Evolutionary conservation across 2,797 vertebrate species (phyloP), one percentile per base, ranked within the genome.

Genomic region (Pseudotriccus pelzelni): DNA sequence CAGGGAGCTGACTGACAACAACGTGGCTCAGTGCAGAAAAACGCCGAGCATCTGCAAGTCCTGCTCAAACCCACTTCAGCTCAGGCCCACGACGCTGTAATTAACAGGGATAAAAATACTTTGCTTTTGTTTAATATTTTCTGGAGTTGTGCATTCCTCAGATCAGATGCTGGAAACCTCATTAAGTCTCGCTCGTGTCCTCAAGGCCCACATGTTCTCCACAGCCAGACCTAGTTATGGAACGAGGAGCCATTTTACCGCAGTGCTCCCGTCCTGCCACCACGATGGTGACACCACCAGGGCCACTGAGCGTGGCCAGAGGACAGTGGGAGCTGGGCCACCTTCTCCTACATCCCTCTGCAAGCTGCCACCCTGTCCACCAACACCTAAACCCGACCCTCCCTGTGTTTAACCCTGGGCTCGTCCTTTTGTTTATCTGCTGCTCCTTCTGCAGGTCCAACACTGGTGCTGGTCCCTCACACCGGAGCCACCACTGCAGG

Each of bases 91-190:
- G 64, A 92, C 53, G 39, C 93, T 95, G 94, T 87, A 95, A 95
- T 96, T 95, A 96, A 94, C 87, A 3, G 46, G 90, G 93, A 94
- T 95, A 94, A 96, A 96, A 96, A 96, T 94, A 96, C 94, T 96
- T 87, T 11, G 93, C 95, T 96, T 97, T 96, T 97, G 96, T 97
- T 97, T 95, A 87, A 85, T 87, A 62, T 72, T 87, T 94, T 89
- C 93, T 90, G 84, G 87, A 94, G 94, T 83, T 87, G 81, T 14
- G 76, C 82, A 12, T 10, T 87, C 87, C 92, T 96, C 89, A 8
- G 66, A 89, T 95, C 90, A 94, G 93, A 96, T 96, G 94, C 75
- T 87, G 46, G 82, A 64, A 93, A 79, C 90, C 93, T 89, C 92
- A 77, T 74, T 73, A 84, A 96, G 89, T 28, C 89, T 91, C 76